Conservation (phyloP, 2,113 vertebrate genomes). For the Pseudopipra pipra region DNA sequence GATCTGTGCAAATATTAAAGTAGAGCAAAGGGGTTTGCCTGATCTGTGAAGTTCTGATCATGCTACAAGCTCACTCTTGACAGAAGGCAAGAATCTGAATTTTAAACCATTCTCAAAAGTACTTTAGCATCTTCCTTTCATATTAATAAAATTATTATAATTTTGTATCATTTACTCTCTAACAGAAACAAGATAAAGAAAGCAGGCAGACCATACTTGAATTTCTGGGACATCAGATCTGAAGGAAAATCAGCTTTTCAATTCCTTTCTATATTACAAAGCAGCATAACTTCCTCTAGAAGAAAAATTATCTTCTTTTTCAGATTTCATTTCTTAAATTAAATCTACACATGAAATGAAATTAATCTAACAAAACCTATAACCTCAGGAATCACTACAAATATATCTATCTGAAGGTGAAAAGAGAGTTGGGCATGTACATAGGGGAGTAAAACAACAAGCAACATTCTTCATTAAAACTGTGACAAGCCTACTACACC, state of each 20-base stretch:
- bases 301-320: not conserved
- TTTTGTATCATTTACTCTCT: not conserved
- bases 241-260: not conserved
- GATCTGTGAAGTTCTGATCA: not conserved
- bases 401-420: not conserved
- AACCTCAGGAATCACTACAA: not conserved
- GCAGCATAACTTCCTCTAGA: not conserved
- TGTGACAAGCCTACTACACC: not conserved
- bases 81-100: not conserved
- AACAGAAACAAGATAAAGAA: not conserved
- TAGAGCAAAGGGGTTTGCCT: not conserved
- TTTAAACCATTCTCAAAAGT: not conserved
- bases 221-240: not conserved
- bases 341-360: not conserved
- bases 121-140: not conserved
- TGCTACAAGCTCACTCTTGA: not conserved
- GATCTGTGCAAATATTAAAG: not conserved
- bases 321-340: not conserved
- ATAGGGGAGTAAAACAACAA: not conserved
- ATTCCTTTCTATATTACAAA: not conserved
- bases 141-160: not conserved
- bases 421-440: not conserved
- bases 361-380: not conserved
- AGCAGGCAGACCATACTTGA: not conserved
- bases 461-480: not conserved